Evolutionary conservation across 2,113 vertebrate genomes (phyloP).

Genomic region (Rhinichthys klamathensis): DNA sequence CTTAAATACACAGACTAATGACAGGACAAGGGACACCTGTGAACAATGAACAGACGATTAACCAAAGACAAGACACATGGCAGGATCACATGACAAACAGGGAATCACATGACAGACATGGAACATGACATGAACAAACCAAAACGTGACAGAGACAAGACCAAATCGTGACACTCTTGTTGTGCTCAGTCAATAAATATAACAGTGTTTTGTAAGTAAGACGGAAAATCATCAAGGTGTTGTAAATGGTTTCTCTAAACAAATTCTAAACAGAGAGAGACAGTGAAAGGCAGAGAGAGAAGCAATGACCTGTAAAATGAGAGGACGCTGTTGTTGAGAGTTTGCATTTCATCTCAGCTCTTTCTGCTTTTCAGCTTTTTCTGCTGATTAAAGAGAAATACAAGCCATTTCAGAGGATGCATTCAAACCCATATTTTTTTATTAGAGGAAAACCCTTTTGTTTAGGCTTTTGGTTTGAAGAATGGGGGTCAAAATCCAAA

Average conservation of each 20-base stretch:
- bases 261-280: neutral
- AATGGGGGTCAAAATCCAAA: neutral
- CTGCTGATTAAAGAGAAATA: conserved; percentile 38
- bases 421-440: conserved; percentile 3
- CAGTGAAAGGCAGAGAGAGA: neutral
- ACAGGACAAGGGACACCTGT: too few species aligned
- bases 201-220: neutral
- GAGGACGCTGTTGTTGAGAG: conserved; percentile 25
- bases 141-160: too few species aligned
- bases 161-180: too few species aligned
- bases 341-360: conserved; percentile 36
- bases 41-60: too few species aligned
- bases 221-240: neutral
- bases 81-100: too few species aligned
- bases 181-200: neutral
- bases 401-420: neutral
- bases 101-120: too few species aligned
- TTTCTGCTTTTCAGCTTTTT: conserved; percentile 12
- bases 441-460: neutral
- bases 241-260: neutral
- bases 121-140: too few species aligned
- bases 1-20: too few species aligned
- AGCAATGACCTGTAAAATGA: conserved; percentile 48
- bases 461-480: neutral
- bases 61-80: too few species aligned